Evolutionary conservation across 2,113 vertebrate genomes (phyloP), one percentile per base, ranked within the genome.

Genomic region (Sebastes fasciatus): DNA sequence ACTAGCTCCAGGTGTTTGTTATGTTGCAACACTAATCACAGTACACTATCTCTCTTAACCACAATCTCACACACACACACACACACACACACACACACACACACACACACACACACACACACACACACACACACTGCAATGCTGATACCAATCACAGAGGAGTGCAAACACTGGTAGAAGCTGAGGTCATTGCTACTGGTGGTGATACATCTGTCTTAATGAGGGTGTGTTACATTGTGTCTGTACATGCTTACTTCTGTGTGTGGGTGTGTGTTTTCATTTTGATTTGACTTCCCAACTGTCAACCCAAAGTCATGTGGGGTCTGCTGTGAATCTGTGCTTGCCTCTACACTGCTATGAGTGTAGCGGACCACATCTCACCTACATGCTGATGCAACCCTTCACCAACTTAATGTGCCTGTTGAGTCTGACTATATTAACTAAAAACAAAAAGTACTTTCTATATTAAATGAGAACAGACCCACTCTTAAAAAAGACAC

Each of bases 241-340:
- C 13, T 61, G 58, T 64, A 45, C 49, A 19, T 26, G 57, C 55
- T 52, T 26, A n/a, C 65, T 55, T 51, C 12, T 55, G 17, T 74
- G 62, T 71, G 26, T 49, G 42, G 8, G 71, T 9, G 62, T 63
- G 45, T 68, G 74, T 65, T 86, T 70, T 57, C 34, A 45, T 23
- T 64, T 16, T 64, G 46, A 63, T 70, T 34, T 48, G 54, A 85
- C 40, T 34, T 69, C 42, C 23, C 6, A 78, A 62, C 26, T 63
- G 21, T 85, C 80, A 86, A 74, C 82, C 80, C 61, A 79, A 52
- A 74, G 52, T 42, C 74, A 70, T 16, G 66, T 17, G n/a, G 40
- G 73, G 16, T 65, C 52, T 74, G 58, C 42, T 58, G 21, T 51
- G 14, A 81, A 65, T 63, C 57, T 58, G 45, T 23, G 23, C 58